Evolutionary conservation across 2,113 vertebrate species (phyloP).

Genomic region (Salvelinus fontinalis): DNA sequence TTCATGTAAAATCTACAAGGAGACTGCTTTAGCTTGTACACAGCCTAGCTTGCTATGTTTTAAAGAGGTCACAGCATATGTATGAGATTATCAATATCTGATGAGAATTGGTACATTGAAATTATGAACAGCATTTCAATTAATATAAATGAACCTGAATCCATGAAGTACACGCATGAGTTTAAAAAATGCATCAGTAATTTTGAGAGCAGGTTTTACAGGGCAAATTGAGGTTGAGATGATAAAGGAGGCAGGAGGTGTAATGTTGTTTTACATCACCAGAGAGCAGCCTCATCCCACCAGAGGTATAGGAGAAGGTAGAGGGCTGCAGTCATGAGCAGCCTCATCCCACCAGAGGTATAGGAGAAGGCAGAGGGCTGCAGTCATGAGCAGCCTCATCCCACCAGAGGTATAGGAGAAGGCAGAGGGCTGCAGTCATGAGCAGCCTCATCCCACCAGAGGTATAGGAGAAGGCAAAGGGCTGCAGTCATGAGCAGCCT

Average conservation of each 20-base stretch:
- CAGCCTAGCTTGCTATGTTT: background rate
- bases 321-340: background rate
- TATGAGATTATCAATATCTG: background rate
- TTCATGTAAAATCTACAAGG: background rate
- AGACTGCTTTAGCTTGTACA: background rate
- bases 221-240: background rate
- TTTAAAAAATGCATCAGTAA: background rate
- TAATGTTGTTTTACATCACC: constrained; percentile 30
- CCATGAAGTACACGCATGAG: background rate
- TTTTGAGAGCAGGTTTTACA: background rate
- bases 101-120: background rate
- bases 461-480: constrained; percentile 2
- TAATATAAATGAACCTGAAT: background rate
- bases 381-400: constrained; percentile 26
- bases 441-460: constrained; percentile 34
- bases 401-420: constrained; percentile 14
- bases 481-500: constrained; percentile 27
- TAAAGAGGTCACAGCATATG: background rate
- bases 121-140: background rate
- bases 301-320: constrained; percentile 4
- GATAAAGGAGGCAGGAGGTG: background rate
- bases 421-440: constrained; percentile 1
- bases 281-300: constrained; percentile 41
- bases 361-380: constrained; percentile 8
- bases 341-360: constrained; percentile 12